Conservation (phyloP, 2,113 vertebrate species). For the Enhydra lutris region DNA sequence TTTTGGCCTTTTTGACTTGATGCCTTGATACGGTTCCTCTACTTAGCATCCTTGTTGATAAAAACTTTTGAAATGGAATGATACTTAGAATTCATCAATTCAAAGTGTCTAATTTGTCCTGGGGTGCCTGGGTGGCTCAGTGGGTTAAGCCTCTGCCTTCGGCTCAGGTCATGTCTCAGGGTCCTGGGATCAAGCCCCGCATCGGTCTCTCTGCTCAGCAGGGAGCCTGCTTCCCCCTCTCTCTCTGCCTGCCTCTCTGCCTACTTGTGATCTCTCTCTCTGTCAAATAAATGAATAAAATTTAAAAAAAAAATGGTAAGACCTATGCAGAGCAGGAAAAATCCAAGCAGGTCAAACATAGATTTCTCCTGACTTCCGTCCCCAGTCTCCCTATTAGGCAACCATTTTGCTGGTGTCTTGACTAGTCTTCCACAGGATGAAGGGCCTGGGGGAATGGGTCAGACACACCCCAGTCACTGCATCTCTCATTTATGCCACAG, state of each 20-base stretch:
- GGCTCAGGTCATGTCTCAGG: too few species aligned
- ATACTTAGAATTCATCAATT: conserved; percentile 23
- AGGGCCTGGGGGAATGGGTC: background rate
- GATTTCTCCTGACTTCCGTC: background rate
- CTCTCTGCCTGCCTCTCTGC: too few species aligned
- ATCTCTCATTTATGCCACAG: background rate
- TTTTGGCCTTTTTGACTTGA: conserved; percentile 19
- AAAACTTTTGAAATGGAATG: conserved; percentile 14
- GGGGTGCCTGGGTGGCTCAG: too few species aligned
- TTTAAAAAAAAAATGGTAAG: background rate
- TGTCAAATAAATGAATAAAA: too few species aligned
- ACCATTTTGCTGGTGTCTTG: background rate
- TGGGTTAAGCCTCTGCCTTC: too few species aligned
- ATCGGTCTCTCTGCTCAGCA: too few species aligned
- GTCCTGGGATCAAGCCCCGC: too few species aligned
- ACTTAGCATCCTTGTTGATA: conserved; percentile 1
- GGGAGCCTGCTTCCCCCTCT: too few species aligned
- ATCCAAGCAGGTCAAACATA: background rate
- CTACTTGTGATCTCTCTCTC: too few species aligned
- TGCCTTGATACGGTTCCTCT: background rate
- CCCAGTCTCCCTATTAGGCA: background rate
- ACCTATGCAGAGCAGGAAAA: background rate
- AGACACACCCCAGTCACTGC: background rate
- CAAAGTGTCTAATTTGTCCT: background rate
- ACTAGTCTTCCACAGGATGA: conserved; percentile 14